phyloP scores from a whole-genome alignment of 2,797 vertebrate genomes.

The Euphonia xanthogaster region DNA sequence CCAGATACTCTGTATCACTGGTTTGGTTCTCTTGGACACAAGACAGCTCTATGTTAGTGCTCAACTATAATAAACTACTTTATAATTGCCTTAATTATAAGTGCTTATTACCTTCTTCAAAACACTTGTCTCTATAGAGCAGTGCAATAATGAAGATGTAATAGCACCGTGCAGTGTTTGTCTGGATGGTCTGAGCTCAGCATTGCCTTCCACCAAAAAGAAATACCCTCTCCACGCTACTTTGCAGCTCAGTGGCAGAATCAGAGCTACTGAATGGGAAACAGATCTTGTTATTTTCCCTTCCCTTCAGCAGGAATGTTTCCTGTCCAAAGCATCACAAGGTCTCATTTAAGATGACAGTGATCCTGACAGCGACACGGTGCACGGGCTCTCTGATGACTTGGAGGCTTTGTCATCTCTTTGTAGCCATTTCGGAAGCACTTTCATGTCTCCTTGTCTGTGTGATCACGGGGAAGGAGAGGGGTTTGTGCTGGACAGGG shows the following conservation, averaged over 20 bases:
- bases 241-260: not conserved
- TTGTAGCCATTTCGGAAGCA: not conserved
- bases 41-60: not conserved
- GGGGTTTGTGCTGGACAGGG: not conserved
- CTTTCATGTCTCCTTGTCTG: not conserved
- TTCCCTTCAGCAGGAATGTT: not conserved
- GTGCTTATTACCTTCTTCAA: constrained; percentile 60
- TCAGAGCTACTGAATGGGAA: not conserved
- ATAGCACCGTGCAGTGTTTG: not conserved
- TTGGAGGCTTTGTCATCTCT: not conserved
- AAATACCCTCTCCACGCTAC: not conserved
- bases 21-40: constrained; percentile 46
- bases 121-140: constrained; percentile 57
- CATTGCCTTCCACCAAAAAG: not conserved
- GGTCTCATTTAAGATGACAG: not conserved
- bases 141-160: constrained; percentile 47
- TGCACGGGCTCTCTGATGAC: not conserved
- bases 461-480: not conserved
- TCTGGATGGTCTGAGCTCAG: constrained; percentile 2
- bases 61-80: constrained; percentile 61
- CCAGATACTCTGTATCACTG: not conserved
- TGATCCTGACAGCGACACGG: fast-evolving
- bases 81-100: constrained; percentile 66
- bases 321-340: not conserved
- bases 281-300: not conserved